Evolutionary conservation across 2,797 vertebrate species (phyloP).

Genomic region (Chaetodon trifasciatus): DNA sequence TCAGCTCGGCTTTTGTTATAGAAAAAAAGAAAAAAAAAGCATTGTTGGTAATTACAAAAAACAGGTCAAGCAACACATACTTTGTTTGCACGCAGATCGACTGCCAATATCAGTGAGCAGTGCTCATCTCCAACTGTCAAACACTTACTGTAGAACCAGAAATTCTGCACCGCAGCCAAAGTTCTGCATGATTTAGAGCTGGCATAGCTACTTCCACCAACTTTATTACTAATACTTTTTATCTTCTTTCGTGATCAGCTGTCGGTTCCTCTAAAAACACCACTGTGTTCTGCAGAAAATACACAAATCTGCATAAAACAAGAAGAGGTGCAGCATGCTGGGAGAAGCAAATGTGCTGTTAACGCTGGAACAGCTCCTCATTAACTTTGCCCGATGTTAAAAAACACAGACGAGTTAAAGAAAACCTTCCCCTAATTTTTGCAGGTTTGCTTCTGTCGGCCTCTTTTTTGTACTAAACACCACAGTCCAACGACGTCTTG

Average conservation of each 20-base stretch:
- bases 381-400: background rate
- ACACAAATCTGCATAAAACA: background rate
- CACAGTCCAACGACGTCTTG: no score
- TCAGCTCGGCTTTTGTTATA: conserved; percentile 24
- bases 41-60: conserved; percentile 39
- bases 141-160: conserved; percentile 19
- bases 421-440: background rate
- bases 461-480: background rate
- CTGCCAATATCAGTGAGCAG: conserved; percentile 49
- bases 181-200: conserved; percentile 33
- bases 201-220: background rate
- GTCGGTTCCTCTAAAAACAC: background rate
- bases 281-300: conserved; percentile 10
- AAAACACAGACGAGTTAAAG: background rate
- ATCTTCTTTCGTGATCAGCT: background rate
- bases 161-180: conserved; percentile 42
- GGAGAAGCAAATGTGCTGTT: background rate
- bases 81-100: conserved; percentile 34
- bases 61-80: conserved; percentile 53
- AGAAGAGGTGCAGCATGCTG: background rate
- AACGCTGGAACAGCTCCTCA: background rate
- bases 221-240: conserved; percentile 2
- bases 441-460: background rate
- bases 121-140: conserved; percentile 47
- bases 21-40: conserved; percentile 23